A percentile compares a stretch with the other conserved stretches of the same genome.
Conservation (phyloP, 2,888 invertebrate species). For the Steinernema scapterisci region DNA sequence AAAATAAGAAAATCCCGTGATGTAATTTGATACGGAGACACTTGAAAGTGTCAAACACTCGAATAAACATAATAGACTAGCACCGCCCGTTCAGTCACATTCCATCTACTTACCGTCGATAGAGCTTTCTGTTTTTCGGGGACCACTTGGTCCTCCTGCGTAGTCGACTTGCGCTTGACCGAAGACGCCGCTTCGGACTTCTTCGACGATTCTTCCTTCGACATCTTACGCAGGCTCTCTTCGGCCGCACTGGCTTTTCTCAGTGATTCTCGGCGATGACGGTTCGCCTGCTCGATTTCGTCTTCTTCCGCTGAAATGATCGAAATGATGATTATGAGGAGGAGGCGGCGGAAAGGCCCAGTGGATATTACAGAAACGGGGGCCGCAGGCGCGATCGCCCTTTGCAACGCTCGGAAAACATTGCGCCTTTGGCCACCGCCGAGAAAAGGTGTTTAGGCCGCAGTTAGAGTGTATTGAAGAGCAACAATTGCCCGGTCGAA, state of each 20-base stretch:
- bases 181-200: not conserved
- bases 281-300: not conserved
- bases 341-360: too few relatives aligned
- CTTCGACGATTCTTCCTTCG: not conserved
- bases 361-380: too few relatives aligned
- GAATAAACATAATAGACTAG: constrained; percentile 8
- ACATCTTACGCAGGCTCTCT: not conserved
- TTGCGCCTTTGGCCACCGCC: not conserved
- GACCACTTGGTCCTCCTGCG: constrained; percentile 41
- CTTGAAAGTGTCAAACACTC: constrained; percentile 24
- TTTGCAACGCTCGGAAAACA: too few relatives aligned
- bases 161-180: constrained; percentile 4
- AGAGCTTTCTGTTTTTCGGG: constrained; percentile 39
- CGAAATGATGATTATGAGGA: not conserved
- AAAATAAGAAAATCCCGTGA: not conserved
- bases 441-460: not conserved
- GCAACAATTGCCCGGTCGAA: constrained; percentile 3
- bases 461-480: not conserved
- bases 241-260: not conserved
- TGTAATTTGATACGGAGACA: not conserved
- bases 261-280: not conserved
- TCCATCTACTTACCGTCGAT: constrained; percentile 26
- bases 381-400: too few relatives aligned
- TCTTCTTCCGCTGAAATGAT: not conserved
- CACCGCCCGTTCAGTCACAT: constrained; percentile 1